These are phyloP conservation scores for Loris lydekkerianus DNA, from an alignment of 2,797 vertebrate genomes.

Conservation along the genomic window DNA sequence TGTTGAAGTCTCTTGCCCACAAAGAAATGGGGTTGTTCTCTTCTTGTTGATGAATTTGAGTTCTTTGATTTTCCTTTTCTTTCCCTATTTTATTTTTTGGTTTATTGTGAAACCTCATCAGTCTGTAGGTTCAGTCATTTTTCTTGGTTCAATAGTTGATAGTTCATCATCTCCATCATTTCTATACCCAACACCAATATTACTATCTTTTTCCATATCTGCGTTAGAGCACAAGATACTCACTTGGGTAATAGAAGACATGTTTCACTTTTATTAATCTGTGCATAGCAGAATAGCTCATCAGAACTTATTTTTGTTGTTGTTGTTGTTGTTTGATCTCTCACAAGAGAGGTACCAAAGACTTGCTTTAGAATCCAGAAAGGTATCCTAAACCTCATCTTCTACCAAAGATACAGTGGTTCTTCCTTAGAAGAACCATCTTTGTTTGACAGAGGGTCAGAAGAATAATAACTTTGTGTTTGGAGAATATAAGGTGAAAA, in stretches of 20 bases:
- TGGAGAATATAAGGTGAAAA: not conserved
- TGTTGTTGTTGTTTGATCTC: not conserved
- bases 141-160: not conserved
- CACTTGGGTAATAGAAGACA: not conserved
- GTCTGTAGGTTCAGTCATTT: constrained; percentile 17
- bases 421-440: not conserved
- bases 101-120: not conserved
- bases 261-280: not conserved
- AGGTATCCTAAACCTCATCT: not conserved
- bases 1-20: too few species aligned
- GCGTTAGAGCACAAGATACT: constrained; percentile 11
- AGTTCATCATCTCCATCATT: constrained; percentile 36
- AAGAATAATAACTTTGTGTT: constrained; percentile 24
- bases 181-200: not conserved
- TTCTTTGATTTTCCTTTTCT: not conserved
- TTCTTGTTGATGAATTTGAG: too few species aligned
- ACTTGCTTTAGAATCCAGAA: constrained; percentile 17
- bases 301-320: not conserved
- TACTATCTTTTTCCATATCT: not conserved
- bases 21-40: too few species aligned
- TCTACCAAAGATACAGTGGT: not conserved
- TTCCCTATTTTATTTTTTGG: not conserved
- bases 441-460: not conserved
- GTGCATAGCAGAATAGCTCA: not conserved
- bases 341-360: not conserved